Percentiles rank a stretch among this genome's conserved stretches.
Conservation (phyloP, 1,140 invertebrate species). For the Leptopilina boulardi region DNA sequence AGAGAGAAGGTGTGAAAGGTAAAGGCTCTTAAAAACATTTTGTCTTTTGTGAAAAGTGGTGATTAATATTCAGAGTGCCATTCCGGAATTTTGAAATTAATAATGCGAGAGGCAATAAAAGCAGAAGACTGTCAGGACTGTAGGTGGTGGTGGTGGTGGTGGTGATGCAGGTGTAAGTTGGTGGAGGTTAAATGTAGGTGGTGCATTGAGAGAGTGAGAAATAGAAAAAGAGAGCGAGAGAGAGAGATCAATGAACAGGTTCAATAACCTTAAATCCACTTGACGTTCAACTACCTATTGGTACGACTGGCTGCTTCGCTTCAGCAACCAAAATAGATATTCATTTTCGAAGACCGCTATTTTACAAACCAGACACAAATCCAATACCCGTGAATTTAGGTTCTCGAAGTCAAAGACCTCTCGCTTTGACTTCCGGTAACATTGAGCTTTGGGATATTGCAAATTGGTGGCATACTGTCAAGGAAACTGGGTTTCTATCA, state of each 20-base stretch:
- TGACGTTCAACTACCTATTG: slow-evolving; percentile 61
- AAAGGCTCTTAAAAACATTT: neutral
- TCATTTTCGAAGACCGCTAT: slow-evolving; percentile 50
- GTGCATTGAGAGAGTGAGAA: slow-evolving; percentile 46
- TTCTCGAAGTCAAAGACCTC: slow-evolving; percentile 27
- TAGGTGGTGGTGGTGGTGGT: slow-evolving; percentile 34
- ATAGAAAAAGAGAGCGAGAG: slow-evolving; percentile 38
- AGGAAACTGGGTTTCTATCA: slow-evolving; percentile 10
- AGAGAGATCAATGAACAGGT: slow-evolving; percentile 71
- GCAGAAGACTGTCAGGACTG: slow-evolving; percentile 37
- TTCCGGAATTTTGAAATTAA: slow-evolving; percentile 24
- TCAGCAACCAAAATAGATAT: slow-evolving; percentile 54
- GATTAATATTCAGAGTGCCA: slow-evolving; percentile 19
- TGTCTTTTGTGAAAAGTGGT: neutral
- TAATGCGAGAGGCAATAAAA: slow-evolving; percentile 31
- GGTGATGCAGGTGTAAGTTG: slow-evolving; percentile 48
- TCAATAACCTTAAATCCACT: slow-evolving; percentile 75
- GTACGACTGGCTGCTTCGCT: slow-evolving; percentile 55
- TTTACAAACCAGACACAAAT: slow-evolving; percentile 40
- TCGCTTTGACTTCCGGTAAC: slow-evolving; percentile 29
- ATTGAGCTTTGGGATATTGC: slow-evolving; percentile 24
- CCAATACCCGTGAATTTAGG: slow-evolving; percentile 31
- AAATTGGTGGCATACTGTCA: slow-evolving; percentile 23
- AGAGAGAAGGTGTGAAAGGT: too few species aligned
- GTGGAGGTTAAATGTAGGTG: slow-evolving; percentile 49